phyloP scores from a whole-genome alignment of 2,797 vertebrate genomes.

The Cetoscarus ocellatus region DNA sequence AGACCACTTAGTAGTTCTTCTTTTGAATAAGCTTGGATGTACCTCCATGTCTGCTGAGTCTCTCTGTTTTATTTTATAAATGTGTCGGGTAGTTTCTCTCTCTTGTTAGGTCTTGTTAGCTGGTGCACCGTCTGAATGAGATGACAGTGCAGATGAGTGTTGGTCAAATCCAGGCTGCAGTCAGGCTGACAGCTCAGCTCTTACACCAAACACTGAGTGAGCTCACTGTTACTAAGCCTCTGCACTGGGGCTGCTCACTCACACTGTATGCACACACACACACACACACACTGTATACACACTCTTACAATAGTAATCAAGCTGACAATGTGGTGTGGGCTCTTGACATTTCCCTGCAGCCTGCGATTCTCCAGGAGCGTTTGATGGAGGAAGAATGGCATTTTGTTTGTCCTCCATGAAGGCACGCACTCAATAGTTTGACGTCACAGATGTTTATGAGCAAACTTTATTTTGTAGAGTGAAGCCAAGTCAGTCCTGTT shows the following conservation, averaged over 20 bases:
- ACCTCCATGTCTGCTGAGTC: not conserved
- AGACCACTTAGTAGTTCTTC: too few relatives aligned
- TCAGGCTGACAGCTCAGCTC: conserved; percentile 38
- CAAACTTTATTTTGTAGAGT: not conserved
- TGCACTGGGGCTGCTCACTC: conserved; percentile 1
- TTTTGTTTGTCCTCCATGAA: conserved; percentile 32
- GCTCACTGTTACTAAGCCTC: conserved; percentile 43
- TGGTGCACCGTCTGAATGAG: conserved; percentile 1
- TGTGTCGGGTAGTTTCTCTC: too few relatives aligned
- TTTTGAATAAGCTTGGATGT: too few relatives aligned
- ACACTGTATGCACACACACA: conserved; percentile 12
- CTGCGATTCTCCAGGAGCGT: conserved; percentile 61
- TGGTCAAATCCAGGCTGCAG: conserved; percentile 23
- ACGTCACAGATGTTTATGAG: not conserved
- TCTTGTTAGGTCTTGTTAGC: too few relatives aligned
- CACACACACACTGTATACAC: conserved; percentile 33
- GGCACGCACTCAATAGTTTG: conserved; percentile 11
- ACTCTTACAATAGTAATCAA: conserved; percentile 63
- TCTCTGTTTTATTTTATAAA: not conserved
- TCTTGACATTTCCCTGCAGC: conserved; percentile 77
- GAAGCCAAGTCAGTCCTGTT: not conserved
- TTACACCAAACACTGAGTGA: conserved; percentile 57
- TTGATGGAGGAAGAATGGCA: conserved; percentile 50
- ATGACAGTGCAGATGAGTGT: conserved; percentile 3
- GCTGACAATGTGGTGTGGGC: conserved; percentile 69